Evolutionary conservation across 2,113 vertebrate species (phyloP).

Genomic region (Pandion haliaetus): DNA sequence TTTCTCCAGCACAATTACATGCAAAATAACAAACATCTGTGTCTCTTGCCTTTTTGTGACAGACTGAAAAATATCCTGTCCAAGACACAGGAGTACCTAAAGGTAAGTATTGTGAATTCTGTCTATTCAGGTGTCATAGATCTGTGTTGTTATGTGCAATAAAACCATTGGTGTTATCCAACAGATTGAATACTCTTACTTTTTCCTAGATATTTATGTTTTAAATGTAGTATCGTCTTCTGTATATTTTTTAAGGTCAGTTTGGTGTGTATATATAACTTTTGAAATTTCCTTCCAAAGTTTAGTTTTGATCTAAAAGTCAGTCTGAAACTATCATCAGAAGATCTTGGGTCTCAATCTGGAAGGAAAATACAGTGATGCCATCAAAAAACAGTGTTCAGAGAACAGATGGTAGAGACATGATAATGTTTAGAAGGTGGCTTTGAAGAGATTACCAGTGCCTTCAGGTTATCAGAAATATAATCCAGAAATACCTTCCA

Average conservation of each 20-base stretch:
- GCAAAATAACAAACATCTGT: constrained; percentile 8
- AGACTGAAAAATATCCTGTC: constrained; percentile 90
- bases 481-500: not conserved
- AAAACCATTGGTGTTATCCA: not conserved
- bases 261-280: not conserved
- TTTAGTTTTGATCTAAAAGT: not conserved
- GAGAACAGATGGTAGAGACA: not conserved
- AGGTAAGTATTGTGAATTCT: constrained; percentile 70
- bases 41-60: constrained; percentile 56
- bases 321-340: not conserved
- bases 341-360: not conserved
- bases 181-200: not conserved
- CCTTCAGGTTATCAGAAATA: not conserved
- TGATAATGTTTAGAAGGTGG: not conserved
- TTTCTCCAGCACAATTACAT: not conserved
- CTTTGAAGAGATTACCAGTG: not conserved
- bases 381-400: not conserved
- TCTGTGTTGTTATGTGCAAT: not conserved
- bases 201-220: not conserved
- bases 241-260: not conserved
- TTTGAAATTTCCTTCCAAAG: not conserved
- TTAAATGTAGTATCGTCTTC: not conserved
- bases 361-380: not conserved
- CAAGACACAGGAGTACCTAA: constrained; percentile 90
- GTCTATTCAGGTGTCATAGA: not conserved